Percentiles rank a stretch among this genome's conserved stretches.
These are phyloP conservation scores for Rhinoderma darwinii DNA, from an alignment of 2,113 vertebrate genomes.

Conservation along the genomic window DNA sequence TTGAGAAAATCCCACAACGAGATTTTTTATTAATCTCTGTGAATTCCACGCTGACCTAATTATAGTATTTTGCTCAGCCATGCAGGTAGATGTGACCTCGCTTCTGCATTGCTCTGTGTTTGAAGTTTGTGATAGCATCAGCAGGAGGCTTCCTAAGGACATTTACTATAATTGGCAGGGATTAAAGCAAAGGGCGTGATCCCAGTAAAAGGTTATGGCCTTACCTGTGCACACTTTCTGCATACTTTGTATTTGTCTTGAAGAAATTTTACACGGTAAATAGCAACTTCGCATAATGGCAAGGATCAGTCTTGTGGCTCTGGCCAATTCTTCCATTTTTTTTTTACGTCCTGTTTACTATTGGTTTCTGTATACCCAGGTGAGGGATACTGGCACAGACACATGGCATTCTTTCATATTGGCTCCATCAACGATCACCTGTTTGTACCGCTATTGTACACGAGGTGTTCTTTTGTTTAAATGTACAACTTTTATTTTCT, in stretches of 20 bases:
- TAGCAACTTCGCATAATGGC: slow-evolving; percentile 10
- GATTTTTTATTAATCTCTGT: background rate
- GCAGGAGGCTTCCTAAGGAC: slow-evolving; percentile 7
- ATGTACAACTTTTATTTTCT: background rate
- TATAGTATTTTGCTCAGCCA: slow-evolving; percentile 31
- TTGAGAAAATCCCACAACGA: background rate
- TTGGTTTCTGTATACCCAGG: slow-evolving; percentile 28
- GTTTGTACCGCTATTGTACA: background rate
- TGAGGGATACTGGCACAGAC: background rate
- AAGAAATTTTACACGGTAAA: slow-evolving; percentile 1
- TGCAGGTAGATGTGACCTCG: slow-evolving; percentile 18
- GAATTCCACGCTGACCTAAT: background rate
- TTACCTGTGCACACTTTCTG: background rate
- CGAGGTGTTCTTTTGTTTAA: background rate
- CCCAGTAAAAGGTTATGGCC: slow-evolving; percentile 21
- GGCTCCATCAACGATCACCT: background rate
- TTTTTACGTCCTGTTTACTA: background rate
- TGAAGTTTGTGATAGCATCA: slow-evolving; percentile 32
- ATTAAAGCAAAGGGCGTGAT: slow-evolving; percentile 39
- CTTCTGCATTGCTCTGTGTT: background rate
- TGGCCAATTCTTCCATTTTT: background rate
- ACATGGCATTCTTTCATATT: background rate
- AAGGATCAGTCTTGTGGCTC: background rate
- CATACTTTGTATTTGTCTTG: background rate
- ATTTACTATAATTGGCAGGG: slow-evolving; percentile 6